Base-by-base conservation (phyloP, 2,888 invertebrate genomes). In the Liposcelis brunnea region DNA sequence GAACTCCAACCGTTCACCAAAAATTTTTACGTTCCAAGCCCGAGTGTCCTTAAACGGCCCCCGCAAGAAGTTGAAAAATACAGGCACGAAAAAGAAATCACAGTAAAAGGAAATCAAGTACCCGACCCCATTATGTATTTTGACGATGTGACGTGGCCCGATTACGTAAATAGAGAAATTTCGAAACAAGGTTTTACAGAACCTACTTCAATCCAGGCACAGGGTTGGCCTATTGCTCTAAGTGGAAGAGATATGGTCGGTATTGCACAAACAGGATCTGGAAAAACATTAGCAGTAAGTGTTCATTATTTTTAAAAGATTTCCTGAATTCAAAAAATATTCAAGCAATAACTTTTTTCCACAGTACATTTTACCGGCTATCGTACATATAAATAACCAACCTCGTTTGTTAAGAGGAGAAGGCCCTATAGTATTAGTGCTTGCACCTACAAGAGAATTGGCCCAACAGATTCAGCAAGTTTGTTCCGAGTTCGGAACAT, bases 51-150 rank as follows among this genome's bases (percentile, higher is more conserved):
- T 47, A 70, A 70, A 42, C 74, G 82, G 48, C 63, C 72, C 32
- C 63, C 68, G 49, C 71, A 79, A 44, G 87, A 89, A 49, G 77
- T 93, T 1, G 73, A 78, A 51, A 69, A 73, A 45, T 87, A 80
- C 65, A 74, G 85, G 42, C 66, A 74, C 34, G 67, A 75, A 6
- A 80, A 87, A 56, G 84, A 91, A 63, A 91, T 95, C 36, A 90
- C 90, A 31, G 81, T 93, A 0, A 81, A 83, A 58, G 95, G 95
- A 21, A 79, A 76, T 56, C 77, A 80, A 56, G 71, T 87, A 42
- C 94, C 94, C 2, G 77, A 82, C 53, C 94, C 95, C 4, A 85
- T 86, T 55, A 78, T 85, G 55, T 72, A 76, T 35, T 95, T 95
- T 63, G 85, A 86, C 58, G 94, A 95, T 63, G 83, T 84, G 43